Percentiles rank a stretch among this genome's conserved stretches.
Evolutionary conservation across 2,797 vertebrate species (phyloP).

Genomic region (Notoglanidium macrostoma): DNA sequence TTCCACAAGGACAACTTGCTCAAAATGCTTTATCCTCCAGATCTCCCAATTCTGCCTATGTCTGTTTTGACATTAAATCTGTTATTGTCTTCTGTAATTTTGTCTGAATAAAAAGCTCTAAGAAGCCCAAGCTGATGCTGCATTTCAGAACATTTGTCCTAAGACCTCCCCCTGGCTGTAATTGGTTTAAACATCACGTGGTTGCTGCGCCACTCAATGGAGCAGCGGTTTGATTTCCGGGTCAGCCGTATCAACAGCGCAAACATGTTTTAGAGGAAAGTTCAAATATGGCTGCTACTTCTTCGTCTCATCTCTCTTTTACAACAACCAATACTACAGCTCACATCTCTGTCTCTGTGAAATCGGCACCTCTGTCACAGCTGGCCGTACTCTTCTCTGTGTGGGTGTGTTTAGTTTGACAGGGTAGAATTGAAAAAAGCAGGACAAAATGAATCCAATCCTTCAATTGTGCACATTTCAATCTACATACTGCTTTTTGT

Average conservation of each 20-base stretch:
- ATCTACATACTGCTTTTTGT: neutral
- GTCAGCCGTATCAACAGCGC: neutral
- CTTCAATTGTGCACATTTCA: neutral
- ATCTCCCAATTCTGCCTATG: neutral
- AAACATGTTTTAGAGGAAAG: neutral
- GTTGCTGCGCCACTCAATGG: neutral
- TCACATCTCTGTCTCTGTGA: neutral
- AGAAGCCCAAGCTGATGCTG: neutral
- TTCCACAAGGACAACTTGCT: neutral
- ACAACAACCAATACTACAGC: neutral
- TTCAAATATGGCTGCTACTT: neutral
- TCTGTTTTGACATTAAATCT: neutral
- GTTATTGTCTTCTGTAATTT: neutral
- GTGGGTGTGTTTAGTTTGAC: neutral
- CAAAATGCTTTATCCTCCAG: neutral
- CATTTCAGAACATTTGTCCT: neutral
- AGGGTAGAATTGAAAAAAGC: neutral
- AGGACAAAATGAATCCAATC: neutral
- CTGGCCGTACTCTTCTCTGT: neutral
- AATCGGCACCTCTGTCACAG: slow-evolving; percentile 1
- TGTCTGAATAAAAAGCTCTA: neutral
- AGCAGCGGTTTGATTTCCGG: neutral
- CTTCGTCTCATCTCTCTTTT: neutral
- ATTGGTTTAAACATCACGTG: neutral
- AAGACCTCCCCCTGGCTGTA: neutral